These are phyloP conservation scores for Cylloceria caligata DNA, from an alignment of 2,888 invertebrate genomes.

Conservation along the genomic window DNA sequence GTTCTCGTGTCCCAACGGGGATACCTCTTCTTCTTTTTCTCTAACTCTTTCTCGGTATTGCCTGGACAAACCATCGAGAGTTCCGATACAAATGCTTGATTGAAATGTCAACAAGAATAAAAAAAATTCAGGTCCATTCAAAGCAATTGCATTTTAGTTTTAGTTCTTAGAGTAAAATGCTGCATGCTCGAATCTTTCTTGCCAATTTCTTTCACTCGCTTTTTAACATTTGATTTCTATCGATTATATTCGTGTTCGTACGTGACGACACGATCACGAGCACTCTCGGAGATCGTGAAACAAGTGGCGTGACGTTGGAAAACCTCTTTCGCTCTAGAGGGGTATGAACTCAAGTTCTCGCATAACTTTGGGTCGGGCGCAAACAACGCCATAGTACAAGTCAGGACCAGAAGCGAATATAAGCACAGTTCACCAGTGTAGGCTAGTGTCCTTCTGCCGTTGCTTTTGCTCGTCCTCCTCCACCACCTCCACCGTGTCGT, in stretches of 20 bases:
- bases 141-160: background rate
- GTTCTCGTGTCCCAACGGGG: constrained; percentile 48
- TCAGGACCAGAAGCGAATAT: constrained; percentile 57
- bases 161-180: background rate
- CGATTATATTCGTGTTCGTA: constrained; percentile 44
- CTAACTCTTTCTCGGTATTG: constrained; percentile 30
- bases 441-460: constrained; percentile 51
- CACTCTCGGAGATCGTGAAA: constrained; percentile 60
- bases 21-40: constrained; percentile 36
- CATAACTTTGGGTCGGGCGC: constrained; percentile 53
- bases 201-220: constrained; percentile 7
- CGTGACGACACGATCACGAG: constrained; percentile 66
- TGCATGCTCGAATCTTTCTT: background rate
- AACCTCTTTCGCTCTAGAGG: constrained; percentile 32
- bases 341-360: constrained; percentile 55
- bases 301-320: constrained; percentile 62
- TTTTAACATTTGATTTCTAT: constrained; percentile 45
- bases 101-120: constrained; percentile 34
- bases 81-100: constrained; percentile 37
- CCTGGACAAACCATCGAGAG: background rate
- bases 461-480: constrained; percentile 40
- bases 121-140: background rate
- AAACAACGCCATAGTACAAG: constrained; percentile 18
- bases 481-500: constrained; percentile 56
- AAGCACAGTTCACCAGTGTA: constrained; percentile 62